A percentile compares a stretch with the other conserved stretches of the same genome.
Conservation (phyloP, 2,888 invertebrate genomes). For the Dicyrtoma fusca region DNA sequence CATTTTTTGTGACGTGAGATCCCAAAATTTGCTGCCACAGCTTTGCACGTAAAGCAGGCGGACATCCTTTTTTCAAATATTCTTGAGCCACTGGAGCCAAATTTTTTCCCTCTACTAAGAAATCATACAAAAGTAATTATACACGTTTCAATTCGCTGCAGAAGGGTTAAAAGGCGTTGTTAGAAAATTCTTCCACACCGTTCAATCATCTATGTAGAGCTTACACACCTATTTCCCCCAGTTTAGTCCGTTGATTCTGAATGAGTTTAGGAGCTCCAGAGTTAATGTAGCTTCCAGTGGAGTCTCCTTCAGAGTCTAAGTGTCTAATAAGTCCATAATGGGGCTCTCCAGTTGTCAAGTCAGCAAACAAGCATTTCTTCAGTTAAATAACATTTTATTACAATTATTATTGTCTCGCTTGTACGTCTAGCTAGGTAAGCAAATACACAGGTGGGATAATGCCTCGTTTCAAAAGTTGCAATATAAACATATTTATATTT, state of each 20-base stretch:
- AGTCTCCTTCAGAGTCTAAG: slow-evolving; percentile 49
- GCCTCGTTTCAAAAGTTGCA: no score
- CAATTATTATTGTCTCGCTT: no score
- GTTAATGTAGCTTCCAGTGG: slow-evolving; percentile 42
- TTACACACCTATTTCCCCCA: slow-evolving; percentile 70
- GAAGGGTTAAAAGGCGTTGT: not conserved
- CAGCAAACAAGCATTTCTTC: slow-evolving; percentile 72
- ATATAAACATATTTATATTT: no score
- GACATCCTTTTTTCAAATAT: slow-evolving; percentile 83
- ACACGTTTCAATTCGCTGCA: not conserved
- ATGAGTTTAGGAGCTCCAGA: slow-evolving; percentile 47
- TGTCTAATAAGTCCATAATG: slow-evolving; percentile 60
- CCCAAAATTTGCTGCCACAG: slow-evolving; percentile 88
- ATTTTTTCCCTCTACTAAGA: slow-evolving; percentile 45
- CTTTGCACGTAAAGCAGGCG: slow-evolving; percentile 75
- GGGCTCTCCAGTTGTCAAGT: slow-evolving; percentile 77
- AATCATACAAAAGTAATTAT: not conserved
- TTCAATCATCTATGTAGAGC: no score
- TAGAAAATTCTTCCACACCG: not conserved
- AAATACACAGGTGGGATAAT: no score
- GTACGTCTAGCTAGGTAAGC: no score
- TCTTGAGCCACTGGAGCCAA: slow-evolving; percentile 84
- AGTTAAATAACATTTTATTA: slow-evolving; percentile 44
- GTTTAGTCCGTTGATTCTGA: slow-evolving; percentile 65
- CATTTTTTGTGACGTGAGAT: slow-evolving; percentile 65